phyloP scores from a whole-genome alignment of 2,888 invertebrate species.

The Lymantria monacha region DNA sequence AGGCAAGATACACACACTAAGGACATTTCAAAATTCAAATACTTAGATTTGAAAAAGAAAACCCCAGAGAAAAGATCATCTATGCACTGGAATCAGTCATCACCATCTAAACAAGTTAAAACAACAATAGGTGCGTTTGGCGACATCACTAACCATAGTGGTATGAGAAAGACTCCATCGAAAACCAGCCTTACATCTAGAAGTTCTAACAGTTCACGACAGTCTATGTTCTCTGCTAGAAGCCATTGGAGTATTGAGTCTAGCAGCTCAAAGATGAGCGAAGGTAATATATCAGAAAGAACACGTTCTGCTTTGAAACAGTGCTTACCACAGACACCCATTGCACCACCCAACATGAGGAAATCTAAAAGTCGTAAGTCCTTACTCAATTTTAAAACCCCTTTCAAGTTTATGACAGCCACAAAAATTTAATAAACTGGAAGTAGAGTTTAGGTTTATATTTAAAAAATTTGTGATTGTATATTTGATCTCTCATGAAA shows the following conservation, averaged over 20 bases:
- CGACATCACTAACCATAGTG: slow-evolving; percentile 59
- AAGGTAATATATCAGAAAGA: slow-evolving; percentile 47
- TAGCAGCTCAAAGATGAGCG: slow-evolving; percentile 44
- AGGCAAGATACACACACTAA: slow-evolving; percentile 37
- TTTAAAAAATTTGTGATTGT: slow-evolving; percentile 22
- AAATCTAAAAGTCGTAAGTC: slow-evolving; percentile 68
- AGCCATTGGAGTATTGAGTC: slow-evolving; percentile 62
- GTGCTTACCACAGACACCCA: slow-evolving; percentile 51
- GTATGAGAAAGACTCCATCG: slow-evolving; percentile 66
- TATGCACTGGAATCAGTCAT: slow-evolving; percentile 60
- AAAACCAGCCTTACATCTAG: slow-evolving; percentile 65
- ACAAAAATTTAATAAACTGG: slow-evolving; percentile 48
- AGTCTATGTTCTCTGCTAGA: slow-evolving; percentile 51
- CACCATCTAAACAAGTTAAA: slow-evolving; percentile 71
- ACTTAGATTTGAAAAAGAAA: slow-evolving; percentile 63
- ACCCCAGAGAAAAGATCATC: slow-evolving; percentile 62
- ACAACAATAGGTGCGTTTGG: slow-evolving; percentile 50
- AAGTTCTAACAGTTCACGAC: slow-evolving; percentile 54
- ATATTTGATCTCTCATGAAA: slow-evolving; percentile 32
- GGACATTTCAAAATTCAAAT: slow-evolving; percentile 72
- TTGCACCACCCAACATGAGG: slow-evolving; percentile 48
- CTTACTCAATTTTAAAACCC: slow-evolving; percentile 72
- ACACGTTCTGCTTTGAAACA: slow-evolving; percentile 49
- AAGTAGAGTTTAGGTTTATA: background rate
- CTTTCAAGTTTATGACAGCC: slow-evolving; percentile 72